Evolutionary conservation across 1,140 invertebrate species (phyloP).

Genomic region (Drosophila fuyamai): DNA sequence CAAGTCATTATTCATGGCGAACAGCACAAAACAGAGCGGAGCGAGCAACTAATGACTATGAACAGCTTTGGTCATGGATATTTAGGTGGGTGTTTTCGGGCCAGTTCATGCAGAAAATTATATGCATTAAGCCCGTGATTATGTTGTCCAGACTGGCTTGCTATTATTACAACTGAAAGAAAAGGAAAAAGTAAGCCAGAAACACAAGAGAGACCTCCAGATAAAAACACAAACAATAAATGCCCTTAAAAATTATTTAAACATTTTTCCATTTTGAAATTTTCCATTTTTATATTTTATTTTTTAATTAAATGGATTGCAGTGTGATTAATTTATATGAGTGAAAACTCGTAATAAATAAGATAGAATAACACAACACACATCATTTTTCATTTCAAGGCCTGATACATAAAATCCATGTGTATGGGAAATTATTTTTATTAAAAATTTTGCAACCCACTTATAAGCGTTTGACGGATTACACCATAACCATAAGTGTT

Average conservation of each 20-base stretch:
- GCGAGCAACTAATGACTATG: conserved; percentile 74
- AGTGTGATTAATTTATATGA: too few relatives aligned
- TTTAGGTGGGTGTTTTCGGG: conserved; percentile 34
- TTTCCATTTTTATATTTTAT: too few relatives aligned
- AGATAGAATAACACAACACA: too few relatives aligned
- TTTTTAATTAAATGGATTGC: too few relatives aligned
- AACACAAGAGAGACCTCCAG: not conserved
- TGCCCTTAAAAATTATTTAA: conserved; percentile 7
- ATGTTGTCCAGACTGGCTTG: conserved; percentile 71
- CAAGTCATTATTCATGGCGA: conserved; percentile 79
- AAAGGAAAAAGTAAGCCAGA: conserved; percentile 24
- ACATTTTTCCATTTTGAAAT: too few relatives aligned
- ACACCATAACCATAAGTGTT: not conserved
- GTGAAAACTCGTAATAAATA: too few relatives aligned
- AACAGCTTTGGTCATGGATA: conserved; percentile 56
- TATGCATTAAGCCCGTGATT: conserved; percentile 82
- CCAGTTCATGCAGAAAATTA: conserved; percentile 82
- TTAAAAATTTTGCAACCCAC: too few relatives aligned
- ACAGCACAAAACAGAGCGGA: conserved; percentile 19
- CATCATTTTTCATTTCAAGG: too few relatives aligned
- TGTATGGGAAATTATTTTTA: too few relatives aligned
- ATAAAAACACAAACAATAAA: not conserved
- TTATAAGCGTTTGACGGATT: too few relatives aligned
- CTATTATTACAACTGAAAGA: conserved; percentile 58
- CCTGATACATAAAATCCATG: too few relatives aligned